phyloP scores from a whole-genome alignment of 2,113 vertebrate species.

The Urocynchramus pylzowi region DNA sequence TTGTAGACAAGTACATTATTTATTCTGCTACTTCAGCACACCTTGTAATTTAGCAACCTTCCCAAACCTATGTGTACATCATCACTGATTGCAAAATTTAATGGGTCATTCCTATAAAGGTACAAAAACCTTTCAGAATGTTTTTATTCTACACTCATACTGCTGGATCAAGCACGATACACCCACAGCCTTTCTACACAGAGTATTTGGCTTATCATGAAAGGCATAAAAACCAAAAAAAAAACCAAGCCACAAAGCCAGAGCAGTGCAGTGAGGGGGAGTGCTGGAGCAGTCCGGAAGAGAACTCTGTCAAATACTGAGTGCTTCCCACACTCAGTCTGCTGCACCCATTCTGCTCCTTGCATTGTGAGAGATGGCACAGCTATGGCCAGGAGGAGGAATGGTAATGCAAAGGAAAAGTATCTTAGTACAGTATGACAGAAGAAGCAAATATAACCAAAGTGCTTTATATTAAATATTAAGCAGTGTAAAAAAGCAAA shows the following conservation, averaged over 20 bases:
- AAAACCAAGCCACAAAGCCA: not conserved
- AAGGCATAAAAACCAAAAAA: not conserved
- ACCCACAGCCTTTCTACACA: conserved; percentile 19
- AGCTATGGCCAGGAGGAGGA: not conserved
- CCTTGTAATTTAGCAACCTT: not conserved
- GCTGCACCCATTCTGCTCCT: conserved; percentile 24
- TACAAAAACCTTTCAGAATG: not conserved
- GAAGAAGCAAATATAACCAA: not conserved
- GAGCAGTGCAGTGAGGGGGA: conserved; percentile 31
- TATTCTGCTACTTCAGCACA: not conserved
- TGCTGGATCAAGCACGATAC: conserved; percentile 17
- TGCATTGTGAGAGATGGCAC: not conserved
- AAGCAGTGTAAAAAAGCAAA: not conserved
- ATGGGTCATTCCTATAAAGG: not conserved
- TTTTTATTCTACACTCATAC: not conserved
- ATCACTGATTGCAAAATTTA: not conserved
- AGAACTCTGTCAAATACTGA: not conserved
- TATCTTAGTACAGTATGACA: not conserved
- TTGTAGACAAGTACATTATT: not conserved
- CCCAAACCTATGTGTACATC: not conserved
- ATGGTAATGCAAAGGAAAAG: not conserved
- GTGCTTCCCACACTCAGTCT: conserved; percentile 53
- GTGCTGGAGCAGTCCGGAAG: conserved; percentile 14
- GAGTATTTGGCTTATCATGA: conserved; percentile 33
- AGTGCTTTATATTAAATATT: not conserved